phyloP scores from a whole-genome alignment of 2,888 invertebrate genomes.

The Carpatolechia fugitivella region DNA sequence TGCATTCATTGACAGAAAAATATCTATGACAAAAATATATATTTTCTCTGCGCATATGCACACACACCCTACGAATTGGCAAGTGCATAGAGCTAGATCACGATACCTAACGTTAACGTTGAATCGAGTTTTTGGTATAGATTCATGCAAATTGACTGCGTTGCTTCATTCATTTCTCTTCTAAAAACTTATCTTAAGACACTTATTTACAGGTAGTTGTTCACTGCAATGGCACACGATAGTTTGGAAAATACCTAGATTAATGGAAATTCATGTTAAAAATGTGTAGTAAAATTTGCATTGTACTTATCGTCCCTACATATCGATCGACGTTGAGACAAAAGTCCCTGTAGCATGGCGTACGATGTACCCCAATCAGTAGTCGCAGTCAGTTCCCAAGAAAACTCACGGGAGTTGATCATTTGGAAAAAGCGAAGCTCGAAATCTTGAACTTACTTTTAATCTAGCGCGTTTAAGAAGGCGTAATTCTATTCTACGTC shows the following conservation, averaged over 20 bases:
- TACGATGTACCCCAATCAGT: conserved; percentile 18
- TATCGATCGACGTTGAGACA: conserved; percentile 23
- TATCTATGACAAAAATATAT: conserved; percentile 65
- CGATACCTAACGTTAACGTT: conserved; percentile 29
- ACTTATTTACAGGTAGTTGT: conserved; percentile 59
- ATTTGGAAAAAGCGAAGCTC: conserved; percentile 48
- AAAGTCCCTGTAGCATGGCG: conserved; percentile 29
- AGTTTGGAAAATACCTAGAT: conserved; percentile 26
- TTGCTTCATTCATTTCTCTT: conserved; percentile 45
- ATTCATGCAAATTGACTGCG: conserved; percentile 69
- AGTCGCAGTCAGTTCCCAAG: conserved; percentile 28
- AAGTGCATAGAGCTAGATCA: conserved; percentile 48
- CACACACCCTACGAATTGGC: conserved; percentile 49
- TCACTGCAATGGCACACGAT: conserved; percentile 60
- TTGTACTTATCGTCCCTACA: conserved; percentile 29
- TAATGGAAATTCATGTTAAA: conserved; percentile 26
- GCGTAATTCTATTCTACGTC: conserved; percentile 16
- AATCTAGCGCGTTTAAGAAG: conserved; percentile 39
- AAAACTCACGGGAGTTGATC: conserved; percentile 29
- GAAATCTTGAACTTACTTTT: conserved; percentile 31
- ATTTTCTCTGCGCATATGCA: conserved; percentile 40
- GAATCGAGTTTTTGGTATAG: conserved; percentile 41
- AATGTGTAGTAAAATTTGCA: conserved; percentile 24
- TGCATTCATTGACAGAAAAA: conserved; percentile 66
- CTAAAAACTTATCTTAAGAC: conserved; percentile 27